Percentiles rank a stretch among this genome's conserved stretches.
Evolutionary conservation across 2,797 vertebrate genomes (phyloP).

Genomic region (Eulemur mongoz): DNA sequence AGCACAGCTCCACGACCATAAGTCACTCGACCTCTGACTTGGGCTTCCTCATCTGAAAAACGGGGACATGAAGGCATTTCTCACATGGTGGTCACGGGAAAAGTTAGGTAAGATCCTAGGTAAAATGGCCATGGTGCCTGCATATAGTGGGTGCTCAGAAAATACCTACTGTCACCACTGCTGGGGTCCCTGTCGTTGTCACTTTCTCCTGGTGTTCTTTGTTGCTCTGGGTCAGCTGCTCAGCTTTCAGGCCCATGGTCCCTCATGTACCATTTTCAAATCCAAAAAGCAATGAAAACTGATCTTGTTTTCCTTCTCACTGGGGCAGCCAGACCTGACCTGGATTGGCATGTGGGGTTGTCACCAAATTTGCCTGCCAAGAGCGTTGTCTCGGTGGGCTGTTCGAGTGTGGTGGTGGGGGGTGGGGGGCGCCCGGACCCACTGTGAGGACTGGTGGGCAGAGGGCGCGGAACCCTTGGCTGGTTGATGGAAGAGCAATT

Average conservation of each 20-base stretch:
- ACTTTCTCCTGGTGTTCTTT: background rate
- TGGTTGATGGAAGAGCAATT: background rate
- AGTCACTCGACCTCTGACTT: background rate
- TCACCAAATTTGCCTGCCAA: background rate
- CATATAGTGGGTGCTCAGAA: background rate
- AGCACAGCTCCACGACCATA: rapidly evolving
- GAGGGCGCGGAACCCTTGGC: background rate
- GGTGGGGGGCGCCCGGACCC: background rate
- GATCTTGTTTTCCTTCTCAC: background rate
- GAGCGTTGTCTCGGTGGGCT: background rate
- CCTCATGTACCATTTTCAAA: background rate
- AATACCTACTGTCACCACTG: background rate
- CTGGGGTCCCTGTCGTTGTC: background rate
- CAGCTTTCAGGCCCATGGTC: background rate
- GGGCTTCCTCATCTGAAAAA: background rate
- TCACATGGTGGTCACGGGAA: background rate
- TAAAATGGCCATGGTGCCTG: background rate
- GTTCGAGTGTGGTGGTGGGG: no score
- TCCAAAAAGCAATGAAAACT: background rate
- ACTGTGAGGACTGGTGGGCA: no score
- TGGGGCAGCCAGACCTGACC: background rate
- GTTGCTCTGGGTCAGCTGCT: background rate
- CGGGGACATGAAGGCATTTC: background rate
- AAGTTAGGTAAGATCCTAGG: background rate
- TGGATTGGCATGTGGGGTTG: rapidly evolving